These are phyloP conservation scores for Cyphomyrmex costatus DNA, from an alignment of 1,140 invertebrate species.

Conservation along the genomic window DNA sequence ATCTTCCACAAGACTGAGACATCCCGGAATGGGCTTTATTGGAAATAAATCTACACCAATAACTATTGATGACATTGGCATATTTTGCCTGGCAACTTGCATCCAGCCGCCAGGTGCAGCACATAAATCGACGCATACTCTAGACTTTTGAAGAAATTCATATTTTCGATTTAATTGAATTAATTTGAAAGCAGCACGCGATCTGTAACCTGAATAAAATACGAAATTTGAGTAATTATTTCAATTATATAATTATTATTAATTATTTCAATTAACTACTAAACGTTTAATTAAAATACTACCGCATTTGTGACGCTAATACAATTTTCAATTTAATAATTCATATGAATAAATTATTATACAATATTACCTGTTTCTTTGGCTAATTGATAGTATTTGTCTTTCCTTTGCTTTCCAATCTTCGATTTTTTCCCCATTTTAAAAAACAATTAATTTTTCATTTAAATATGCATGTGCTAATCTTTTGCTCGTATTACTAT, in stretches of 20 bases:
- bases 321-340: background rate
- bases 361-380: slow-evolving; percentile 94
- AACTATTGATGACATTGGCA: slow-evolving; percentile 98
- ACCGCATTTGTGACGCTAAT: background rate
- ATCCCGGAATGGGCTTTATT: slow-evolving; percentile 97
- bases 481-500: background rate
- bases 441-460: background rate
- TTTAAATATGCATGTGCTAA: background rate
- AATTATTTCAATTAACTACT: no score
- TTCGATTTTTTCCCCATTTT: slow-evolving; percentile 99
- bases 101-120: slow-evolving; percentile 99
- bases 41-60: slow-evolving; percentile 98
- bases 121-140: slow-evolving; percentile 99
- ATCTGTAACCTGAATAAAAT: slow-evolving; percentile 94
- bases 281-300: background rate
- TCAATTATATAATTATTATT: background rate
- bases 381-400: slow-evolving; percentile 99
- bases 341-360: background rate
- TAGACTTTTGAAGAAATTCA: slow-evolving; percentile 98
- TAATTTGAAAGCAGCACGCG: slow-evolving; percentile 99
- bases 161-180: slow-evolving; percentile 99
- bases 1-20: slow-evolving; percentile 96
- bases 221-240: slow-evolving; percentile 28
- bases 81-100: slow-evolving; percentile 99
- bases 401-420: slow-evolving; percentile 98